phyloP scores from a whole-genome alignment of 2,888 invertebrate species.

The Pyrrhosoma nymphula region DNA sequence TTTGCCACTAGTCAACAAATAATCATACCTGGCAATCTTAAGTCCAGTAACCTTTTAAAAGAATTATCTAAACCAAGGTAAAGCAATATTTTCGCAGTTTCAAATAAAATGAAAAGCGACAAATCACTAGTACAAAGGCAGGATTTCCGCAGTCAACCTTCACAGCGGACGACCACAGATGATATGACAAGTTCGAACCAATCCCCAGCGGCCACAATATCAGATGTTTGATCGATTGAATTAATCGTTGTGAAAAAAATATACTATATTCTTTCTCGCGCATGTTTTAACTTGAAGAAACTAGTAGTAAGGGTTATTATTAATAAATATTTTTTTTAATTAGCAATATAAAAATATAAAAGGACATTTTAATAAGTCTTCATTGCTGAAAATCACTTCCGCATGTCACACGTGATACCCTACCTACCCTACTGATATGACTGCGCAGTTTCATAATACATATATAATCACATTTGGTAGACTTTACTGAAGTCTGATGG shows the following conservation, averaged over 20 bases:
- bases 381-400: not conserved
- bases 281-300: not conserved
- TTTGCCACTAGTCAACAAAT: not conserved
- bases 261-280: not conserved
- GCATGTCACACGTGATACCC: not conserved
- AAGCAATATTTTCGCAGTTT: not conserved
- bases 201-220: not conserved
- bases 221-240: not conserved
- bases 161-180: not conserved
- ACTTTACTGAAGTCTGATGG: too few relatives aligned
- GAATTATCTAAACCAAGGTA: not conserved
- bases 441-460: not conserved
- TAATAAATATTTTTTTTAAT: not conserved
- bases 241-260: not conserved
- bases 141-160: not conserved
- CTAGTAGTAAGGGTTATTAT: not conserved
- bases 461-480: too few relatives aligned
- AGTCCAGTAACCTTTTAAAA: not conserved
- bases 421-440: not conserved
- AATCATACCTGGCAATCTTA: not conserved
- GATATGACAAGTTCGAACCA: not conserved
- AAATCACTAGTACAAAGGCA: not conserved
- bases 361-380: not conserved
- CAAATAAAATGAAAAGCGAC: not conserved
- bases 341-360: not conserved